Evolutionary conservation across 2,797 vertebrate genomes (phyloP).

Genomic region (Pseudotriccus pelzelni): DNA sequence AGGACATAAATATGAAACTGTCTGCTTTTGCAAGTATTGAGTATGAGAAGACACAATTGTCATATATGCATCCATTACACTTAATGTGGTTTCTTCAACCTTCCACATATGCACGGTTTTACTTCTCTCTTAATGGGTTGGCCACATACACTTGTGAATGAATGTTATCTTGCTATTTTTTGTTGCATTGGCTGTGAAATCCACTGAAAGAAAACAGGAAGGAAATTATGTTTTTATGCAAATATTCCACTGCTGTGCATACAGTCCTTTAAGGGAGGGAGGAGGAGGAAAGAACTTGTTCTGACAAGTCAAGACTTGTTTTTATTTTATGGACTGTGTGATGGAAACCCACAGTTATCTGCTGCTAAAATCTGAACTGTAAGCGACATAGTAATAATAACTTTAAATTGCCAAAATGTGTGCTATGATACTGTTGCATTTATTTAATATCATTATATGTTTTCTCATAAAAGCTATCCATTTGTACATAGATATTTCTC

Average conservation of each 20-base stretch:
- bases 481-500: background rate
- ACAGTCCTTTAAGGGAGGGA: background rate
- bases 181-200: background rate
- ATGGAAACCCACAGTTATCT: background rate
- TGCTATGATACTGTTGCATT: background rate
- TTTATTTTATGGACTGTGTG: background rate
- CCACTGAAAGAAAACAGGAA: background rate
- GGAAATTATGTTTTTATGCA: background rate
- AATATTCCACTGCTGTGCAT: background rate
- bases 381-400: background rate
- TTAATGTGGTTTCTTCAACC: background rate
- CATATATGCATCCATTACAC: background rate
- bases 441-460: background rate
- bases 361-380: conserved; percentile 7
- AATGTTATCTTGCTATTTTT: background rate
- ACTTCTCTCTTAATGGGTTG: background rate
- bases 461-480: background rate
- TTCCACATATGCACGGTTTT: background rate
- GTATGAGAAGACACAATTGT: background rate
- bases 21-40: background rate
- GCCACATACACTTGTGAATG: background rate
- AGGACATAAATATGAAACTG: background rate
- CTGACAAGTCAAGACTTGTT: background rate
- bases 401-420: conserved; percentile 18
- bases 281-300: background rate